These are phyloP conservation scores for Notolabrus celidotus DNA, from an alignment of 2,797 vertebrate genomes.

Conservation along the genomic window DNA sequence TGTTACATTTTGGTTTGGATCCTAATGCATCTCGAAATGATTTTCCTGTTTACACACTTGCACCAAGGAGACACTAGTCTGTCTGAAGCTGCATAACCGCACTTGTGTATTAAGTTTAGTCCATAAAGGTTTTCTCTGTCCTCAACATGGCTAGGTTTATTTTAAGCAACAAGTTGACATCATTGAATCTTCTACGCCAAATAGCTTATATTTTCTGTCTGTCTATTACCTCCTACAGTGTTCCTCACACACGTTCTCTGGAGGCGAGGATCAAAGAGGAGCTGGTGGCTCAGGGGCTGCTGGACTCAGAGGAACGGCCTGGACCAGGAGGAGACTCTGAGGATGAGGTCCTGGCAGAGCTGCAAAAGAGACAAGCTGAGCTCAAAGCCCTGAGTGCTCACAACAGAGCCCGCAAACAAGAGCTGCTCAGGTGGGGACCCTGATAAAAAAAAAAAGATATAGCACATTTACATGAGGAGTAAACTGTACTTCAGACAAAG, in stretches of 20 bases:
- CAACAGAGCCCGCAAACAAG: constrained; percentile 95
- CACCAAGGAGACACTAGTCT: no score
- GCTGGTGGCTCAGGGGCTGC: constrained; percentile 94
- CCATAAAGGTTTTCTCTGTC: no score
- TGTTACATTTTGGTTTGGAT: no score
- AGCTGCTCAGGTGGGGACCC: constrained; percentile 91
- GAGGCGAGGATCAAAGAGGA: constrained; percentile 98
- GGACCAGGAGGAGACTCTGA: constrained; percentile 93
- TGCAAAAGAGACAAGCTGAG: constrained; percentile 96
- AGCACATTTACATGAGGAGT: not conserved
- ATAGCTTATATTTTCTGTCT: not conserved
- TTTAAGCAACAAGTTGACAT: not conserved
- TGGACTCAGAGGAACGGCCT: constrained; percentile 95
- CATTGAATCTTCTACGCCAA: not conserved
- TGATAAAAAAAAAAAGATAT: fast-evolving
- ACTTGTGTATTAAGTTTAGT: no score
- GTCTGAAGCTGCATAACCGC: no score
- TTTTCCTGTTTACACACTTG: no score
- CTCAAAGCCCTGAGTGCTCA: constrained; percentile 95
- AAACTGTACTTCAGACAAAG: not conserved
- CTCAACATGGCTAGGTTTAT: not conserved
- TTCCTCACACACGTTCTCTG: constrained; percentile 96
- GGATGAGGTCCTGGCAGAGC: constrained; percentile 94
- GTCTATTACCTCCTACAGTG: constrained; percentile 77
- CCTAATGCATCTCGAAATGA: no score